Evolutionary conservation across 2,113 vertebrate species (phyloP).

Genomic region (Anhinga rufa): DNA sequence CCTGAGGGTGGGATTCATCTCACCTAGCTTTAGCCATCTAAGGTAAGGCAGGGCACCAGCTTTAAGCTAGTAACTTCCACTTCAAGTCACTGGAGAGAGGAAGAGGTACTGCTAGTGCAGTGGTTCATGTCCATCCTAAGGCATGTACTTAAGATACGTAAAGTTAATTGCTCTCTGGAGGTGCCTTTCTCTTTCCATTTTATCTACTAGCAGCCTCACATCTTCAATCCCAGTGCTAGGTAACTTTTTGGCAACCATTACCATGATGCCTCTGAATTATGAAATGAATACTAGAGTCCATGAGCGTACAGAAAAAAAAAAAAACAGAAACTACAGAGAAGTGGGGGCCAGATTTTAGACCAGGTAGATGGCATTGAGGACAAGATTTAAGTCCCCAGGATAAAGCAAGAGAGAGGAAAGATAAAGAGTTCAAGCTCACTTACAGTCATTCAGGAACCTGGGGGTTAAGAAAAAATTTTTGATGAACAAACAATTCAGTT

Average conservation of each 20-base stretch:
- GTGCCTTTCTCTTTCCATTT: background rate
- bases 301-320: background rate
- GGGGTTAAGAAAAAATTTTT: slow-evolving; percentile 42
- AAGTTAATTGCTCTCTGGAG: background rate
- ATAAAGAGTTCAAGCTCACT: slow-evolving; percentile 53
- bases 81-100: background rate
- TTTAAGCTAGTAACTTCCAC: background rate
- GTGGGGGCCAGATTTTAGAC: background rate
- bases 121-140: background rate
- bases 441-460: background rate
- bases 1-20: background rate
- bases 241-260: background rate
- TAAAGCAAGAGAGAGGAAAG: background rate
- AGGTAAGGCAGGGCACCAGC: background rate
- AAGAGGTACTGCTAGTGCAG: background rate
- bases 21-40: background rate
- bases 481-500: slow-evolving; percentile 35
- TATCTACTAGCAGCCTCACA: background rate
- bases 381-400: background rate
- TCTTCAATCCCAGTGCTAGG: background rate
- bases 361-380: background rate
- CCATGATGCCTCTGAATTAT: background rate
- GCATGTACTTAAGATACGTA: background rate
- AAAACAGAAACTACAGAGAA: background rate
- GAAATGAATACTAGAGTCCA: background rate